These are phyloP conservation scores for Planococcus citri DNA, from an alignment of 1,140 invertebrate species.

Conservation along the genomic window DNA sequence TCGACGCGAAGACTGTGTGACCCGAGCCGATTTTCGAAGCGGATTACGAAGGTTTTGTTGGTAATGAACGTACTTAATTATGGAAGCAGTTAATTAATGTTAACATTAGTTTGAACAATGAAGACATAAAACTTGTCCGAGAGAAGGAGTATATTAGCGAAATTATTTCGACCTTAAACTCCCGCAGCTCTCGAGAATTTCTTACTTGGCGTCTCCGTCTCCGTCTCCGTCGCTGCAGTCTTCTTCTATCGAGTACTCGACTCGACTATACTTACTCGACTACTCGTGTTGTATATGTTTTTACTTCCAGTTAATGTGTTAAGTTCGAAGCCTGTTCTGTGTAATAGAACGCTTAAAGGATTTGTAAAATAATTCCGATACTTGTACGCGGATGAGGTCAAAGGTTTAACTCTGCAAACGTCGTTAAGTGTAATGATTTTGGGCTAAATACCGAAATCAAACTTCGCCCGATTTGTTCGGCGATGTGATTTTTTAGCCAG, in stretches of 20 bases:
- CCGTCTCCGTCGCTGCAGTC: too few relatives aligned
- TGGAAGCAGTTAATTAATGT: conserved; percentile 7
- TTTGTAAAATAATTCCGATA: conserved; percentile 4
- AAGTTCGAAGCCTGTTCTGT: neutral
- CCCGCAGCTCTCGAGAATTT: neutral
- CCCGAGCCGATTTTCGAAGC: neutral
- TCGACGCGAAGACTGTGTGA: neutral
- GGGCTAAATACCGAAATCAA: neutral
- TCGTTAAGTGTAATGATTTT: neutral
- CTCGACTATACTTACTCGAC: too few relatives aligned
- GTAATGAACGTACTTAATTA: conserved; percentile 4
- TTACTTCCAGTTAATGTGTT: neutral
- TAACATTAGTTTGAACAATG: conserved; percentile 7
- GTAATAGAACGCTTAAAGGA: neutral
- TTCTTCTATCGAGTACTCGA: too few relatives aligned
- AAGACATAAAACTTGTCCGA: neutral
- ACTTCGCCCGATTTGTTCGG: neutral
- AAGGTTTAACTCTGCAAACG: neutral
- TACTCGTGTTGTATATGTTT: neutral
- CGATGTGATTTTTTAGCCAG: too few relatives aligned
- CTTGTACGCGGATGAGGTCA: neutral
- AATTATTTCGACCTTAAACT: conserved; percentile 4
- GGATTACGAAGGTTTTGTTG: neutral
- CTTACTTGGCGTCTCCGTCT: neutral
- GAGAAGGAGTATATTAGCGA: neutral